These are phyloP conservation scores for Caenorhabditis imperialis DNA, from an alignment of 2,888 invertebrate species.

Conservation along the genomic window DNA sequence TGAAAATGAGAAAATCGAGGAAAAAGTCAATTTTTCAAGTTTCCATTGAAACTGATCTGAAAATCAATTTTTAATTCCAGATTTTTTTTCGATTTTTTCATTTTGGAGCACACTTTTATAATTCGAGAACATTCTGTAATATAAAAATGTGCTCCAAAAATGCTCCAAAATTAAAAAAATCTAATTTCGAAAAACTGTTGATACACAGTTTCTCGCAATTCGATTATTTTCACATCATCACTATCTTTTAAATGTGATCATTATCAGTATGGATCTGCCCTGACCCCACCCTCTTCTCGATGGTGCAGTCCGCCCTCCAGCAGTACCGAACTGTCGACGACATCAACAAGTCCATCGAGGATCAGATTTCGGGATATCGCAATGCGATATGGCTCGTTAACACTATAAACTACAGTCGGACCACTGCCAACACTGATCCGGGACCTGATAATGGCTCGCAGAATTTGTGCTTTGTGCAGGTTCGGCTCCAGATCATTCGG, in stretches of 20 bases:
- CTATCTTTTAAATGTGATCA: too few relatives aligned
- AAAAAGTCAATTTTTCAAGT: too few relatives aligned
- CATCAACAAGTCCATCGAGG: conserved; percentile 46
- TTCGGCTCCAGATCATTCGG: not conserved
- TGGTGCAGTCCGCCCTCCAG: conserved; percentile 37
- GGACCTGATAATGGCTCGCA: conserved; percentile 25
- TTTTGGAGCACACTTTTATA: not conserved
- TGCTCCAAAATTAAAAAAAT: too few relatives aligned
- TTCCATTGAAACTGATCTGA: not conserved
- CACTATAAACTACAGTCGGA: conserved; percentile 54
- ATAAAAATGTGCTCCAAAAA: not conserved
- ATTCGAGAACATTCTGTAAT: not conserved
- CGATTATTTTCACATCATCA: too few relatives aligned
- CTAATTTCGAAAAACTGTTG: too few relatives aligned
- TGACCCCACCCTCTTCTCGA: conserved; percentile 39
- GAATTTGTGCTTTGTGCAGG: conserved; percentile 53
- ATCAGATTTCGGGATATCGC: conserved; percentile 40
- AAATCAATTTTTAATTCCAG: not conserved
- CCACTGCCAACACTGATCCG: conserved; percentile 49
- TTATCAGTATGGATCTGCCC: conserved; percentile 56
- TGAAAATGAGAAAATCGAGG: not conserved
- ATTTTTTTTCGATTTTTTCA: not conserved
- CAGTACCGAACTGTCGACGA: conserved; percentile 50
- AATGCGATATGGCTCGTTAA: conserved; percentile 49
- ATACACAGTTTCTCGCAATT: too few relatives aligned